Evolutionary conservation across 2,888 invertebrate species (phyloP).

Genomic region (Drosophila tanythrix): DNA sequence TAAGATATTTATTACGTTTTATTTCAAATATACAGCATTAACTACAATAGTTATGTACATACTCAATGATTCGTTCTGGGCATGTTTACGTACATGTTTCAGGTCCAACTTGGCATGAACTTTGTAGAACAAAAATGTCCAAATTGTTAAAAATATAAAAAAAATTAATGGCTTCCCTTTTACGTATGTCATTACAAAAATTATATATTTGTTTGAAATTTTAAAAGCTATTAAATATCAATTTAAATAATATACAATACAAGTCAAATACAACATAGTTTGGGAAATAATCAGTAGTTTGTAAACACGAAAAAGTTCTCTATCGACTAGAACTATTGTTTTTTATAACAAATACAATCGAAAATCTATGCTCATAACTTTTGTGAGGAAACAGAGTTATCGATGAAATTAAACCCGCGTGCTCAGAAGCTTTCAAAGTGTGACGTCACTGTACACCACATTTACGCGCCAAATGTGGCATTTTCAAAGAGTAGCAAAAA

Average conservation of each 20-base stretch:
- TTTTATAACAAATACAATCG: background rate
- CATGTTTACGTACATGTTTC: slow-evolving; percentile 30
- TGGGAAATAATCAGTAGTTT: slow-evolving; percentile 15
- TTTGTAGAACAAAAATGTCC: slow-evolving; percentile 1
- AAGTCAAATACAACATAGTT: slow-evolving; percentile 17
- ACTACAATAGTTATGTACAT: slow-evolving; percentile 31
- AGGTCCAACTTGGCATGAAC: slow-evolving; percentile 28
- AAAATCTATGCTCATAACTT: background rate
- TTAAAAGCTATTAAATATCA: background rate
- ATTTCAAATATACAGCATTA: background rate
- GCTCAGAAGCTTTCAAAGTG: background rate
- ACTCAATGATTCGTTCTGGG: slow-evolving; percentile 44
- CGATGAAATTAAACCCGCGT: slow-evolving; percentile 1
- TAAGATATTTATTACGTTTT: slow-evolving; percentile 3
- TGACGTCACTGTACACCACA: background rate
- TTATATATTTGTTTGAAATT: background rate
- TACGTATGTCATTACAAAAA: slow-evolving; percentile 22
- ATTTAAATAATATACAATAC: slow-evolving; percentile 42
- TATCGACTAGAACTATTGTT: slow-evolving; percentile 1
- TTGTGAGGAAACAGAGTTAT: background rate
- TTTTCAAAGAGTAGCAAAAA: background rate
- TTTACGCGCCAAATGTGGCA: slow-evolving; percentile 2
- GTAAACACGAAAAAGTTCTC: background rate
- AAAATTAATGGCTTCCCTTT: background rate
- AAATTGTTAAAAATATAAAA: slow-evolving; percentile 3